A percentile compares a stretch with the other conserved stretches of the same genome.
Evolutionary conservation across 2,113 vertebrate genomes (phyloP).

Genomic region (Thryonomys swinderianus): DNA sequence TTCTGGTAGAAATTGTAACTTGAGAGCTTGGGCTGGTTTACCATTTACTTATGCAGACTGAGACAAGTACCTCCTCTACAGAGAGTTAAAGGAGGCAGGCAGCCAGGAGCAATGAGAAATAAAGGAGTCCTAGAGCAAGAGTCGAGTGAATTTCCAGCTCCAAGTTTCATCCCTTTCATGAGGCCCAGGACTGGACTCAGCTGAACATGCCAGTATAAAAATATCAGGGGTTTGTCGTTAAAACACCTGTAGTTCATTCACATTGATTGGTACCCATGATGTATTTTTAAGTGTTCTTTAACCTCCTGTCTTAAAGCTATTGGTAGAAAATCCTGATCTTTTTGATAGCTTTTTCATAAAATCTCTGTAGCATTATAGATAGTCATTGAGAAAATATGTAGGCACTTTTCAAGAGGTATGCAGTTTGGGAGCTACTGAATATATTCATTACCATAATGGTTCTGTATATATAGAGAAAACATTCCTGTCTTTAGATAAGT

Average conservation of each 20-base stretch:
- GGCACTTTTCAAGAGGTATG: background rate
- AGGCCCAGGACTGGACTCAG: background rate
- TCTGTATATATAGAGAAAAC: background rate
- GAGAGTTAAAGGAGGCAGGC: background rate
- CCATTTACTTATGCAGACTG: background rate
- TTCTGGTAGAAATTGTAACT: background rate
- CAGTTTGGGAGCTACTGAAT: background rate
- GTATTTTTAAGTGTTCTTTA: constrained; percentile 4
- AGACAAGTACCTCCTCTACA: background rate
- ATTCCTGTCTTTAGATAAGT: background rate
- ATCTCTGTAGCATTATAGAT: background rate
- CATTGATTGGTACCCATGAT: background rate
- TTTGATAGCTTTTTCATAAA: background rate
- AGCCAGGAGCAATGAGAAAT: background rate
- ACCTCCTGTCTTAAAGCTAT: background rate
- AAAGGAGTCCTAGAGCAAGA: background rate
- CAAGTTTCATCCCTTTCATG: background rate
- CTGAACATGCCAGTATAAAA: background rate
- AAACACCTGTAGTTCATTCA: background rate
- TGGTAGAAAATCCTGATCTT: background rate
- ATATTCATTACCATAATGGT: background rate
- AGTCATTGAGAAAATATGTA: background rate
- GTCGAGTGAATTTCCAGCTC: background rate
- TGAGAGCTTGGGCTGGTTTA: background rate
- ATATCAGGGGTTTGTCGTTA: background rate